Evolutionary conservation across 2,888 invertebrate genomes (phyloP).

Genomic region (Arctia plantaginis): DNA sequence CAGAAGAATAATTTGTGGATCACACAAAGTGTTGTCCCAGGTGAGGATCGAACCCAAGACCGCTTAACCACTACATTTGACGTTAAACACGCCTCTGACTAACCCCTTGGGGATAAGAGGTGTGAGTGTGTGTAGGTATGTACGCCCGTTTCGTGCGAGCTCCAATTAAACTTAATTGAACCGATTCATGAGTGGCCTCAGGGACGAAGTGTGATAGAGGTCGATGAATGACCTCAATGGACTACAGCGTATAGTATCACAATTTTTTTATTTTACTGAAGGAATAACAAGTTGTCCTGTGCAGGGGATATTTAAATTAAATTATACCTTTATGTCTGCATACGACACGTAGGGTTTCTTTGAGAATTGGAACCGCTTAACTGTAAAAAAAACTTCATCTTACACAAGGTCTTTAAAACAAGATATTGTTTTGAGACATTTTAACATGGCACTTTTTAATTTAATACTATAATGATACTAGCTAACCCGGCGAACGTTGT

Average conservation of each 20-base stretch:
- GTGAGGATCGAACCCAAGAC: no score
- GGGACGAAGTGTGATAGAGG: slow-evolving; percentile 8
- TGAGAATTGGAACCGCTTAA: background rate
- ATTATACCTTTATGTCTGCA: background rate
- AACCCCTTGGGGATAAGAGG: background rate
- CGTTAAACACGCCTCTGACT: background rate
- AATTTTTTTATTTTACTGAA: background rate
- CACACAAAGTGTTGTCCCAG: no score
- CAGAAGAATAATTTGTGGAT: no score
- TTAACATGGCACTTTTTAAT: background rate
- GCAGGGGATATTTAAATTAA: background rate
- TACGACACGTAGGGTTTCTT: background rate
- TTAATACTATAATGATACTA: no score
- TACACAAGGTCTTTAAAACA: background rate
- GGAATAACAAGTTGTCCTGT: background rate
- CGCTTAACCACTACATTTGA: no score
- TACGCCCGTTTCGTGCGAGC: slow-evolving; percentile 12
- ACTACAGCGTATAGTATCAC: background rate
- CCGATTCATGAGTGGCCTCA: slow-evolving; percentile 24
- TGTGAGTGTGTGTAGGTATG: background rate
- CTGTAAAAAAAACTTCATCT: background rate
- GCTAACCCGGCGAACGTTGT: no score
- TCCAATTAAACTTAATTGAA: slow-evolving; percentile 31
- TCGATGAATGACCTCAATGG: slow-evolving; percentile 30
- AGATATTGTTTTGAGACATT: no score